These are phyloP conservation scores for Tetramorium simillimum DNA, from an alignment of 1,140 invertebrate genomes.

Conservation along the genomic window DNA sequence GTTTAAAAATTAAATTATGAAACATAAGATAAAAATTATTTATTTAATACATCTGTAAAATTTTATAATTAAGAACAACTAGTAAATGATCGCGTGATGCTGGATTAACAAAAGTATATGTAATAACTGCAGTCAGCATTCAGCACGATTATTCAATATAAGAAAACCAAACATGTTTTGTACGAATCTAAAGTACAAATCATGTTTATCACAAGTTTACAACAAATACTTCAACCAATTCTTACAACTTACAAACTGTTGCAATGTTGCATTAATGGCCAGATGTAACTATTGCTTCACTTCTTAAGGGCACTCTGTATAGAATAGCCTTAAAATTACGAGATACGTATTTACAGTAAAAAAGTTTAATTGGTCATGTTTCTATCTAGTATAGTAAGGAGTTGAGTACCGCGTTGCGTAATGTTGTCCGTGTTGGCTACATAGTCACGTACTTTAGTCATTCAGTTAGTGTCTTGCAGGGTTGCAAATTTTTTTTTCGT, in stretches of 20 bases:
- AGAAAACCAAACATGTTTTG: slow-evolving; percentile 3
- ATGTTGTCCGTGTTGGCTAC: slow-evolving; percentile 80
- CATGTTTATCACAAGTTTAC: neutral
- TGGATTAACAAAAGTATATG: slow-evolving; percentile 30
- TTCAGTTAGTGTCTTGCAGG: slow-evolving; percentile 79
- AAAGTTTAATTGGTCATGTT: slow-evolving; percentile 84
- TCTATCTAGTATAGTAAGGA: slow-evolving; percentile 80
- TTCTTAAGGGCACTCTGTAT: slow-evolving; percentile 81
- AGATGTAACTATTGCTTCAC: slow-evolving; percentile 48
- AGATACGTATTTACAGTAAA: slow-evolving; percentile 85
- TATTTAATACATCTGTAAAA: slow-evolving; percentile 38
- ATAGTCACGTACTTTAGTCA: slow-evolving; percentile 81
- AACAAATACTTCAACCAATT: slow-evolving; percentile 6
- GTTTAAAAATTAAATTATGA: slow-evolving; percentile 39
- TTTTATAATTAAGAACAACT: slow-evolving; percentile 27
- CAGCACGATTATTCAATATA: neutral
- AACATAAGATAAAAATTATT: slow-evolving; percentile 33
- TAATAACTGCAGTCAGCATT: slow-evolving; percentile 1
- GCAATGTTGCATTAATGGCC: slow-evolving; percentile 13
- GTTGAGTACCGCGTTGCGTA: slow-evolving; percentile 80
- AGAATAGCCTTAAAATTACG: slow-evolving; percentile 83
- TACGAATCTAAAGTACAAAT: slow-evolving; percentile 1
- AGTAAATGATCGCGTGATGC: slow-evolving; percentile 4
- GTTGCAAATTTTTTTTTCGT: slow-evolving; percentile 70
- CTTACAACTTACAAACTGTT: neutral